phyloP scores from a whole-genome alignment of 2,888 invertebrate species.

The Metalampra italica region DNA sequence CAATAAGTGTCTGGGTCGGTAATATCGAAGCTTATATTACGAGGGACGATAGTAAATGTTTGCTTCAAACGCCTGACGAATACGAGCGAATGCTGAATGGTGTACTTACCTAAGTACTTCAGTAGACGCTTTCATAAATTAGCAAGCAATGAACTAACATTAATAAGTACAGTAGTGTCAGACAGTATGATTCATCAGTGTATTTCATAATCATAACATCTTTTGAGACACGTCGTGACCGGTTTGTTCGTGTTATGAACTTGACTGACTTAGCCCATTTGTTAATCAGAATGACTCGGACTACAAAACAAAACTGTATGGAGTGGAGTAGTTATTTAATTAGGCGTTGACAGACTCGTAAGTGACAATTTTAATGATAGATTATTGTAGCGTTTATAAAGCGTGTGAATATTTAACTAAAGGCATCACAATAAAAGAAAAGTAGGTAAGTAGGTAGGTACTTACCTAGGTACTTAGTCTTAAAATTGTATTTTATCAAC shows the following conservation, averaged over 20 bases:
- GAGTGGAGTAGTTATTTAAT: constrained; percentile 55
- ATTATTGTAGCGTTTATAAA: constrained; percentile 24
- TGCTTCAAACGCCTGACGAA: not conserved
- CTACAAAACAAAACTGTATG: constrained; percentile 52
- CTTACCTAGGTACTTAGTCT: too few species aligned
- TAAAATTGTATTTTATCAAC: too few species aligned
- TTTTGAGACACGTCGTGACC: constrained; percentile 68
- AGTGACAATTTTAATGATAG: constrained; percentile 30
- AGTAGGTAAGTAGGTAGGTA: too few species aligned
- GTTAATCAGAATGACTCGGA: constrained; percentile 31
- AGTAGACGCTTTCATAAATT: constrained; percentile 46
- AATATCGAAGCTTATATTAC: not conserved
- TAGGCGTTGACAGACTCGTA: constrained; percentile 40
- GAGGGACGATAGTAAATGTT: not conserved
- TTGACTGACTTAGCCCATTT: constrained; percentile 60
- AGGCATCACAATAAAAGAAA: too few species aligned
- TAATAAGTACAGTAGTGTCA: too few species aligned
- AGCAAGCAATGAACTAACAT: constrained; percentile 46
- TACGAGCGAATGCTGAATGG: not conserved
- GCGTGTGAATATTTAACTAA: constrained; percentile 30
- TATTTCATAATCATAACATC: constrained; percentile 59
- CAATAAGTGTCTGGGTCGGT: not conserved
- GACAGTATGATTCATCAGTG: constrained; percentile 51
- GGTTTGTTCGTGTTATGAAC: constrained; percentile 63
- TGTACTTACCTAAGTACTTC: not conserved